Evolutionary conservation across 2,113 vertebrate species (phyloP).

Genomic region (Psophia crepitans): DNA sequence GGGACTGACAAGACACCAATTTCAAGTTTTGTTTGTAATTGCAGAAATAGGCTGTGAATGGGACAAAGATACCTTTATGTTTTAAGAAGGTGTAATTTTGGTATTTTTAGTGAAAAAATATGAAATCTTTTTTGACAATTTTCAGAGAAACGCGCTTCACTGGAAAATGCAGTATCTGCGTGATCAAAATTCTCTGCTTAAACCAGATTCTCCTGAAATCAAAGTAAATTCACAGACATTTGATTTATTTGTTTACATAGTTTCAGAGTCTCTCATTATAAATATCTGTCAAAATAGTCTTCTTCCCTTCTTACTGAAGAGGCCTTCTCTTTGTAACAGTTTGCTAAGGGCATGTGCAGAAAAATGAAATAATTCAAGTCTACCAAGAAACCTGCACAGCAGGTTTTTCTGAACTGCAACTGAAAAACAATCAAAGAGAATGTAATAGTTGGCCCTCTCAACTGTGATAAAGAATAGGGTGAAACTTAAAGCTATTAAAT

Average conservation of each 20-base stretch:
- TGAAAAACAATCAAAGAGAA: not conserved
- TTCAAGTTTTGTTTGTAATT: constrained; percentile 11
- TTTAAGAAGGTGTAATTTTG: not conserved
- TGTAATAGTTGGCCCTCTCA: not conserved
- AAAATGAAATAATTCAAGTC: not conserved
- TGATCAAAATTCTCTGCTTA: not conserved
- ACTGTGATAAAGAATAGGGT: not conserved
- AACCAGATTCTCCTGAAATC: not conserved
- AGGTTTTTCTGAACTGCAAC: not conserved
- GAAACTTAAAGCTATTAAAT: not conserved
- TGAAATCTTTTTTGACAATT: not conserved
- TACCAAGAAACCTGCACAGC: not conserved
- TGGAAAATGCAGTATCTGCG: not conserved
- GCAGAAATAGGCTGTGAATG: not conserved
- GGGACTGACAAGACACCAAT: not conserved
- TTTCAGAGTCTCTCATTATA: not conserved
- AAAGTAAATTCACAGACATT: not conserved
- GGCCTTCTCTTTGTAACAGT: not conserved
- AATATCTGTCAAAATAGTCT: not conserved
- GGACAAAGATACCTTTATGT: not conserved
- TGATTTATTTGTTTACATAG: not conserved
- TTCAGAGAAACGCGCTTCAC: not conserved
- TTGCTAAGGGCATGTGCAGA: not conserved
- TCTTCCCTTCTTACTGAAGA: not conserved
- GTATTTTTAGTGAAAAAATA: not conserved